phyloP scores from a whole-genome alignment of 2,113 vertebrate species.

The Harpagus bidentatus region DNA sequence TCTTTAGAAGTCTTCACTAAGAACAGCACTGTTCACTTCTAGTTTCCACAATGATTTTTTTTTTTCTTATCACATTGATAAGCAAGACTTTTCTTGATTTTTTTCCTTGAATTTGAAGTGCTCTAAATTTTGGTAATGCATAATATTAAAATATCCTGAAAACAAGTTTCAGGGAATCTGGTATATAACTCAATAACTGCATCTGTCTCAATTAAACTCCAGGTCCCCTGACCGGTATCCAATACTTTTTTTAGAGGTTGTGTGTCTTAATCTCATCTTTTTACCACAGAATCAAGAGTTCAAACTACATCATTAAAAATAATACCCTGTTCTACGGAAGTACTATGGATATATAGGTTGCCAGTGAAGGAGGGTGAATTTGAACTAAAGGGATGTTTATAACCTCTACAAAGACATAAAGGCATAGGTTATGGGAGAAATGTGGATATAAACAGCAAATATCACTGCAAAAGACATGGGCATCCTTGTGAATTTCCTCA shows the following conservation, averaged over 20 bases:
- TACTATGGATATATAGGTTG: neutral
- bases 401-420: slow-evolving; percentile 23
- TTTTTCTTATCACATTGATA: neutral
- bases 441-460: slow-evolving; percentile 26
- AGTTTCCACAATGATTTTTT: neutral
- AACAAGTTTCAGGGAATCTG: neutral
- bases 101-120: neutral
- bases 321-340: neutral
- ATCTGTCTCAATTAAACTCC: slow-evolving; percentile 24
- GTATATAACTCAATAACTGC: neutral
- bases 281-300: slow-evolving; percentile 28
- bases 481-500: slow-evolving; percentile 1
- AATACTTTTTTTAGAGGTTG: slow-evolving; percentile 27
- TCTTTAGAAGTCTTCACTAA: neutral
- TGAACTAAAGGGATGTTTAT: slow-evolving; percentile 24
- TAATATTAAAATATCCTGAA: neutral
- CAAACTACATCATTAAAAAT: slow-evolving; percentile 41
- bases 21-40: neutral
- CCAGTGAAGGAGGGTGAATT: neutral
- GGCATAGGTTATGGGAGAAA: neutral
- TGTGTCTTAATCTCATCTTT: slow-evolving; percentile 35
- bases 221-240: neutral
- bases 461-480: neutral
- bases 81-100: neutral
- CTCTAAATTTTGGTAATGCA: neutral